These are phyloP conservation scores for Chrysogorgia sp. DNA, from an alignment of 92 coral and sea anemone genomes.

Conservation along the genomic window DNA sequence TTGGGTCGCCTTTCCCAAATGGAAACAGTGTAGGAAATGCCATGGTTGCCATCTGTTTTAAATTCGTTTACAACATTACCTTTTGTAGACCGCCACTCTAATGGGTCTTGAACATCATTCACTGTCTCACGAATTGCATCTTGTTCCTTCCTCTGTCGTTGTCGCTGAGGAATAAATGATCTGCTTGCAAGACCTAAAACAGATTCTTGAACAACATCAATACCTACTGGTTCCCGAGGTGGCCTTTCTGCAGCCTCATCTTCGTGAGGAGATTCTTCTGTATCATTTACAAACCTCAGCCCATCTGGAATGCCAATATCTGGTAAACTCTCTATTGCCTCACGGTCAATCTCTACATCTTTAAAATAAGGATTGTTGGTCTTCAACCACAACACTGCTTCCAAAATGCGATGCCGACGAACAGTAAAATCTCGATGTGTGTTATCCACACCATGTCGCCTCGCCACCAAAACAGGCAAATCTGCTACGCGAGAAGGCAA, in stretches of 20 bases:
- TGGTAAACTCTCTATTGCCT: neutral
- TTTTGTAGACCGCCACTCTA: conserved; percentile 25
- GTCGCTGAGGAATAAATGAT: conserved; percentile 18
- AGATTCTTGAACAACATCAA: neutral
- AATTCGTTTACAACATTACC: conserved; percentile 18
- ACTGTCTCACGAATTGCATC: conserved; percentile 3
- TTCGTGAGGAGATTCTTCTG: neutral
- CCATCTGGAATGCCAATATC: conserved; percentile 13
- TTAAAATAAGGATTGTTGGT: conserved; percentile 33
- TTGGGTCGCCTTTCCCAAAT: conserved; percentile 17
- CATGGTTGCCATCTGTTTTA: conserved; percentile 20
- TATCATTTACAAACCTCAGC: neutral
- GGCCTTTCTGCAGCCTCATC: neutral
- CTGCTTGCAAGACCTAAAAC: neutral
- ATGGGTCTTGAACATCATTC: conserved; percentile 25
- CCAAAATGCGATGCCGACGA: conserved; percentile 38
- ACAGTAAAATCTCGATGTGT: conserved; percentile 54
- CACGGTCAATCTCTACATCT: conserved; percentile 21
- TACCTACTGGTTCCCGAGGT: neutral
- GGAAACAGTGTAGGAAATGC: conserved; percentile 21
- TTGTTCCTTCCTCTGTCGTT: conserved; percentile 14
- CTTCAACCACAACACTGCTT: conserved; percentile 48
- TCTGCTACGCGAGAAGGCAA: conserved; percentile 52
- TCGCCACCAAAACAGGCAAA: conserved; percentile 47
- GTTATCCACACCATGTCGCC: conserved; percentile 60